Evolutionary conservation across 2,797 vertebrate genomes (phyloP).

Genomic region (Echiichthys vipera): DNA sequence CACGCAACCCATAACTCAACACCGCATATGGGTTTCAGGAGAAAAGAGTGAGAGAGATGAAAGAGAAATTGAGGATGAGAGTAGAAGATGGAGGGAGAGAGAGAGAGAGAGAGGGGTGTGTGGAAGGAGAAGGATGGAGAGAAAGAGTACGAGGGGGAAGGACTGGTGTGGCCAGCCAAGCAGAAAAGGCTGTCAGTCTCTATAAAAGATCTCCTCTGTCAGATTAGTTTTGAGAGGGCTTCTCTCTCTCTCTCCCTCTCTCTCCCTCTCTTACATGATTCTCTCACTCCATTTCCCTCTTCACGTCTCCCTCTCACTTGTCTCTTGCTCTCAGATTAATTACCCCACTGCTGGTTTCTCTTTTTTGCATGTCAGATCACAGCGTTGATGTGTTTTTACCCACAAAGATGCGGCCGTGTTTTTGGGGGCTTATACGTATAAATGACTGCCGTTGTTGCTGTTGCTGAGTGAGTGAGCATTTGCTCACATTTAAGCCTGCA

Average conservation of each 20-base stretch:
- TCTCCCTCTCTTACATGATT: conserved; percentile 49
- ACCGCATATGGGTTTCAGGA: conserved; percentile 27
- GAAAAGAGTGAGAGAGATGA: conserved; percentile 54
- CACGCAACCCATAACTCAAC: conserved; percentile 49
- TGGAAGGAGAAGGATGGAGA: conserved; percentile 60
- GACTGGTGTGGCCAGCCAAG: conserved; percentile 79
- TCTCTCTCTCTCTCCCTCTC: conserved; percentile 50
- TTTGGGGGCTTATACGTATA: conserved; percentile 23
- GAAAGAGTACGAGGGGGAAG: conserved; percentile 67
- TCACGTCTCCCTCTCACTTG: conserved; percentile 49
- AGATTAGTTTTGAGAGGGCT: conserved; percentile 79
- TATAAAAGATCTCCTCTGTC: conserved; percentile 83
- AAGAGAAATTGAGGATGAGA: conserved; percentile 66
- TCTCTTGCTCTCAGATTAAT: conserved; percentile 50
- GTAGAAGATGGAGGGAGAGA: conserved; percentile 56
- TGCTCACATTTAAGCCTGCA: conserved; percentile 44
- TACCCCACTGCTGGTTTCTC: conserved; percentile 28
- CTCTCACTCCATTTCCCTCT: conserved; percentile 69
- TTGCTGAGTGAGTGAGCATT: conserved; percentile 36
- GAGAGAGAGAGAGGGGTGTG: conserved; percentile 43
- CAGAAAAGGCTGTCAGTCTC: conserved; percentile 82
- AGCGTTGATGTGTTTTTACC: conserved; percentile 38
- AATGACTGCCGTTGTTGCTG: conserved; percentile 41
- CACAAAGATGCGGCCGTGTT: conserved; percentile 13
- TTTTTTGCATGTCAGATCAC: conserved; percentile 43